Conservation (phyloP, 2,797 vertebrate species). For the Lutjanus campechanus region DNA sequence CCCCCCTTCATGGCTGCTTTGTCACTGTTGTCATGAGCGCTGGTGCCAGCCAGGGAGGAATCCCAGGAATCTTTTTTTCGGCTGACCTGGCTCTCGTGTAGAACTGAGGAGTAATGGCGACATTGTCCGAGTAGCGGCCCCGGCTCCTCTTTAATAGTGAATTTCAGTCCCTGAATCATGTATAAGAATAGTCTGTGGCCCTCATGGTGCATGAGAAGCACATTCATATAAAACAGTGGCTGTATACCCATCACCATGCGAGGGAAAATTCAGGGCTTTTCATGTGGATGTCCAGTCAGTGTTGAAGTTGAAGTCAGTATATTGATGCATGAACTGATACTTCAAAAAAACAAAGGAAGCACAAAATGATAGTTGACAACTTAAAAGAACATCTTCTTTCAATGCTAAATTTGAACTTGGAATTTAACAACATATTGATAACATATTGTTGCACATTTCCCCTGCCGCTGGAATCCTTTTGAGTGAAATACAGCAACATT, state of each 20-base stretch:
- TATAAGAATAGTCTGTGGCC: constrained; percentile 53
- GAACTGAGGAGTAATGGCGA: constrained; percentile 66
- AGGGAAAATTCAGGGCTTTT: too few relatives aligned
- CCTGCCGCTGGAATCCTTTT: too few relatives aligned
- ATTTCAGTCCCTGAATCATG: constrained; percentile 54
- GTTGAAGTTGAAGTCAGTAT: too few relatives aligned
- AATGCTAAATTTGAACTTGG: too few relatives aligned
- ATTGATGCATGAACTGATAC: too few relatives aligned
- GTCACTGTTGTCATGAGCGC: constrained; percentile 83
- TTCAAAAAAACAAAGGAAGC: too few relatives aligned
- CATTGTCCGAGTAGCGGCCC: constrained; percentile 52
- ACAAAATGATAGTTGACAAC: too few relatives aligned
- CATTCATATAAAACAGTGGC: constrained; percentile 35
- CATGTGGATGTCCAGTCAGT: too few relatives aligned
- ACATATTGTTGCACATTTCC: too few relatives aligned
- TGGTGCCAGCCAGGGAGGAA: constrained; percentile 75
- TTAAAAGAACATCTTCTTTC: too few relatives aligned
- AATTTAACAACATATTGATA: too few relatives aligned
- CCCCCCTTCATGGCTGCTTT: constrained; percentile 69
- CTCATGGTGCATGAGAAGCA: constrained; percentile 46
- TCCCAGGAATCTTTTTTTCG: constrained; percentile 83
- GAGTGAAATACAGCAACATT: too few relatives aligned
- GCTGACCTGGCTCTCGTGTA: constrained; percentile 71
- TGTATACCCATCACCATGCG: background rate
- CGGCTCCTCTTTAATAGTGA: constrained; percentile 54